Evolutionary conservation across 2,113 vertebrate species (phyloP), one percentile per base, ranked within the genome.

Genomic region (Menura novaehollandiae): DNA sequence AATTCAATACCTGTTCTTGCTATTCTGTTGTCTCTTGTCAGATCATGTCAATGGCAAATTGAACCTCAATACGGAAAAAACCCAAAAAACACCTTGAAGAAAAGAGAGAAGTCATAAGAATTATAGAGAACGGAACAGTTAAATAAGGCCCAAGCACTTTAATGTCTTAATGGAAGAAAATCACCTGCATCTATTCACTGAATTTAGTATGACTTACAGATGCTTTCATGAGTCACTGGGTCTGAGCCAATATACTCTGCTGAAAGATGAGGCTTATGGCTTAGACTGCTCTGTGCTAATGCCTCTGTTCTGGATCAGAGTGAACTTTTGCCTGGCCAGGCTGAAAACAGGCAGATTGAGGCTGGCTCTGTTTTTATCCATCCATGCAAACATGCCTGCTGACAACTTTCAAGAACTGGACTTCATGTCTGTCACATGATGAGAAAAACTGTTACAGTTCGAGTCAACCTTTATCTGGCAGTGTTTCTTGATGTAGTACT

Each of bases 131-230:
- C 0, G 0, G n/a, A 79, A 55, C 28, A 56, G 9, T 59, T 87
- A 77, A 66, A 59, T 74, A 27, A 73, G 15, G 15, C 13, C 11
- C 41, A 62, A 63, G 37, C 5, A 4, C 4, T 89, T 56, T 32
- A 73, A 26, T 84, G 20, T 79, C 88, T 89, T 87, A 78, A 58
- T n/a, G n/a, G 24, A 73, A 46, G 58, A 80, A 84, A 86, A 71
- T 62, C 0, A 52, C 49, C n/a, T 51, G 41, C 66, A 69, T 72
- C 39, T 80, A 51, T 63, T 49, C 18, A 27, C 11, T 74, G 63
- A 84, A 84, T 83, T 81, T 80, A 32, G n/a, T 76, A 44, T 51
- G 28, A 73, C 7, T 30, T 96, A 41, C 7, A 62, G 33, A 39
- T 37, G 8, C 7, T 77, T 94, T 79, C 32, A 37, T 46, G 71